These are phyloP conservation scores for Cryptus viduatorius DNA, from an alignment of 2,888 invertebrate genomes.

Conservation along the genomic window DNA sequence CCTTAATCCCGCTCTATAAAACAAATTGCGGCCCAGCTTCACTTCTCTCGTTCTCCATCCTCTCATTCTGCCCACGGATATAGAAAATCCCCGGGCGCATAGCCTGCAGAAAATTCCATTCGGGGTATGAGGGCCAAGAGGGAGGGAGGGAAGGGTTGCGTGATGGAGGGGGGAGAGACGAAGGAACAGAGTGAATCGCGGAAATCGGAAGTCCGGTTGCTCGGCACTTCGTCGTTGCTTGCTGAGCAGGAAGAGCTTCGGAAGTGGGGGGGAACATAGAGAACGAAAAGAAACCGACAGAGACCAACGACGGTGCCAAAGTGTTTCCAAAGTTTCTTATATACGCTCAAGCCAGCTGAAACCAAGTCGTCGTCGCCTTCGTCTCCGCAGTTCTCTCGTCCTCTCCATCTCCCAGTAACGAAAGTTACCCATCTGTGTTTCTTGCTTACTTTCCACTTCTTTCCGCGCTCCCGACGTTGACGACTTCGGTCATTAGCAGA, in stretches of 20 bases:
- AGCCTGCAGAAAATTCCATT: conserved; percentile 56
- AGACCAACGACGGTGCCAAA: conserved; percentile 61
- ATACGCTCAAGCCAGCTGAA: conserved; percentile 62
- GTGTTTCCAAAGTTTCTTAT: conserved; percentile 70
- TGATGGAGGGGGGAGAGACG: conserved; percentile 21
- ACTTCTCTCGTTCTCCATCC: conserved; percentile 15
- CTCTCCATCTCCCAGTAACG: conserved; percentile 45
- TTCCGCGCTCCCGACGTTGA: conserved; percentile 57
- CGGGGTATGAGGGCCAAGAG: conserved; percentile 39
- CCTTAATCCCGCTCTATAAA: conserved; percentile 66
- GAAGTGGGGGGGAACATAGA: conserved; percentile 14
- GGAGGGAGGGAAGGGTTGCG: conserved; percentile 16
- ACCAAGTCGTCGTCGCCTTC: conserved; percentile 68
- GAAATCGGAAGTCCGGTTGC: conserved; percentile 58
- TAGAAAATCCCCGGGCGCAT: conserved; percentile 6
- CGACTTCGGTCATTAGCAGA: conserved; percentile 68
- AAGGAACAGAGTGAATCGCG: conserved; percentile 40
- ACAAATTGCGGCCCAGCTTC: conserved; percentile 62
- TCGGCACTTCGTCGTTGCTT: conserved; percentile 58
- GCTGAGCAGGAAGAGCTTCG: conserved; percentile 23
- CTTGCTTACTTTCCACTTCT: conserved; percentile 52
- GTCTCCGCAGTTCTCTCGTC: conserved; percentile 27
- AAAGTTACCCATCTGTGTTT: conserved; percentile 64
- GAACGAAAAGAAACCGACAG: conserved; percentile 53
- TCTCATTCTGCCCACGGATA: conserved; percentile 3